Conservation (phyloP, 2,888 invertebrate species). For the Heliconius erato region DNA sequence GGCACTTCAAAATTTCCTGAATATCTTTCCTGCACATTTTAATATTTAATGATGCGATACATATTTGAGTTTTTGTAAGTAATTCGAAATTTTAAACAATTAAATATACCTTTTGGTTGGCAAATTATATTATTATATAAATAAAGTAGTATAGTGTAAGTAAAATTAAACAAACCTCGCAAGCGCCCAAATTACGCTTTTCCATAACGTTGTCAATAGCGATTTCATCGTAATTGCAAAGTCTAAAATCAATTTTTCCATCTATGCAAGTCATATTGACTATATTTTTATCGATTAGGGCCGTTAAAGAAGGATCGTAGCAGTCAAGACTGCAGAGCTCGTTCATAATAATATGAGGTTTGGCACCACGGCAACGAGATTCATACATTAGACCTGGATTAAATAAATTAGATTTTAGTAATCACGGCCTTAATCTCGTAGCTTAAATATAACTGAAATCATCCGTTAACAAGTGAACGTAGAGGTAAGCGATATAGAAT, state of each 20-base stretch:
- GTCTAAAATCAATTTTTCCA: constrained; percentile 62
- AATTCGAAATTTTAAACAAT: too few relatives aligned
- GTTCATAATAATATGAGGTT: constrained; percentile 68
- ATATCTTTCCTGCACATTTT: too few relatives aligned
- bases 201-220: constrained; percentile 16
- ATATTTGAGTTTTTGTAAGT: too few relatives aligned
- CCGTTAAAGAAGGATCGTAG: constrained; percentile 57
- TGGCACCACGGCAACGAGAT: constrained; percentile 67
- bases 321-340: constrained; percentile 71
- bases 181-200: constrained; percentile 19
- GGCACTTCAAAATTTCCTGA: too few relatives aligned
- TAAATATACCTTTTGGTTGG: too few relatives aligned
- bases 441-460: background rate
- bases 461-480: background rate
- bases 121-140: too few relatives aligned
- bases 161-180: constrained; percentile 13
- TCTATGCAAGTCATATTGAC: constrained; percentile 73
- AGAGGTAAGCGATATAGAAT: background rate
- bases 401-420: background rate
- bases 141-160: too few relatives aligned
- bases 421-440: background rate
- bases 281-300: constrained; percentile 57
- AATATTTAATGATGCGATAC: too few relatives aligned
- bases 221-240: constrained; percentile 55
- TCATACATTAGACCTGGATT: constrained; percentile 56